Evolutionary conservation across 2,113 vertebrate species (phyloP), one percentile per base, ranked within the genome.

Genomic region (Zonotrichia leucophrys): DNA sequence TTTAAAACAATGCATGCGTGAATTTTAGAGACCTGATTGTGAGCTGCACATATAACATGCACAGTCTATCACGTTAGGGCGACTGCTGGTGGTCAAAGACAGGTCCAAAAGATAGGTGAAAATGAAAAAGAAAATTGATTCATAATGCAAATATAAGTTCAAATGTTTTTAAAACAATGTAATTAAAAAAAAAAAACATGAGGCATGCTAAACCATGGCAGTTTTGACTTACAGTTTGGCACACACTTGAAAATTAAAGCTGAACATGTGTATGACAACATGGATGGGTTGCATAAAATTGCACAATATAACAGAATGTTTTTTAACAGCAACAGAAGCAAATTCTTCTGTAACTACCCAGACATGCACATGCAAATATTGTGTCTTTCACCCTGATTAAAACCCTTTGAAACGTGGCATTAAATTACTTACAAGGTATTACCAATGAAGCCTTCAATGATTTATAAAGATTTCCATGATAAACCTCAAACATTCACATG

Each of bases 31-130:
- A 47, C 1, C 2, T 4, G 4, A 78, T 19, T 19, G 10, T 47
- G 11, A 94, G 49, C 30, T 75, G 22, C 35, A 64, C 13, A 33
- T 49, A 31, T 1, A 82, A 49, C 31, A 70, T 20, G 5, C 17
- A 64, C 2, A 53, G 33, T 52, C 42, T 47, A 2, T 30, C 20
- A 35, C 0, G 0, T 44, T 31, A 75, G 15, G 11, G 19, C 1
- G 1, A 67, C 33, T 37, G 33, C 18, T 63, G 9, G 60, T 67
- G 25, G 47, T 39, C 35, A 62, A 52, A 70, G 18, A 15, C 31
- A 77, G 9, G 15, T 58, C 23, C 21, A 28, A 84, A 83, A 67
- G 3, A 56, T 1, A 67, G 7, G 14, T 30, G 35, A 15, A 60
- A 75, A 50, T 28, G 28, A 30, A 83, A 88, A 76, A 62, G 9